phyloP scores from a whole-genome alignment of 2,888 invertebrate genomes.

The Norana najaformis region DNA sequence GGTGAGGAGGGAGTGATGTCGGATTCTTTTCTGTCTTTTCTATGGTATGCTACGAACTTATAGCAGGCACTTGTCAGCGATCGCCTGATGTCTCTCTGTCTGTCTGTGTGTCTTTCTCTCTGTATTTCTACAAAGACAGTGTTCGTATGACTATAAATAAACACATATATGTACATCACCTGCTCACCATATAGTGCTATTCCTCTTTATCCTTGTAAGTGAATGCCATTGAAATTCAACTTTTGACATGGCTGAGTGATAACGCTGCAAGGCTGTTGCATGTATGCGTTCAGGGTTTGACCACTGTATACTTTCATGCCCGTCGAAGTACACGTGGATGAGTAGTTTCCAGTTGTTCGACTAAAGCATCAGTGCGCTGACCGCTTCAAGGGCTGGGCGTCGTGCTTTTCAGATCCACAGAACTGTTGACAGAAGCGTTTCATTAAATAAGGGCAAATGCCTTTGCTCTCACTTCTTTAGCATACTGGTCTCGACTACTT shows the following conservation, averaged over 20 bases:
- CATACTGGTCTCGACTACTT: too few species aligned
- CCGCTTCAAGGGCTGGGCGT: background rate
- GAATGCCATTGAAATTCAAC: background rate
- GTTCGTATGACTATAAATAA: background rate
- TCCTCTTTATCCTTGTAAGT: background rate
- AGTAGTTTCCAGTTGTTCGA: background rate
- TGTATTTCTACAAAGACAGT: background rate
- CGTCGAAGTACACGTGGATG: background rate
- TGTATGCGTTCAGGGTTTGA: background rate
- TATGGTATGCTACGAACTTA: background rate
- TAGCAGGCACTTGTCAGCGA: background rate
- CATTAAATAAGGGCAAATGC: background rate
- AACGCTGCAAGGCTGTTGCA: background rate
- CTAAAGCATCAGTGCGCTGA: background rate
- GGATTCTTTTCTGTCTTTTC: background rate
- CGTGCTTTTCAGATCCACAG: background rate
- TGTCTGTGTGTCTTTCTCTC: background rate
- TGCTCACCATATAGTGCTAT: background rate
- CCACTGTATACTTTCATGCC: background rate
- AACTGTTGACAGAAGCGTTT: background rate
- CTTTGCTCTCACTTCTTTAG: background rate
- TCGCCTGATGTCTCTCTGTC: background rate
- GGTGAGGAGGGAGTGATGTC: background rate
- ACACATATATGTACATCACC: background rate
- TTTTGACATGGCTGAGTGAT: background rate